These are phyloP conservation scores for Suillia variegata DNA, from an alignment of 2,888 invertebrate genomes.

Conservation along the genomic window DNA sequence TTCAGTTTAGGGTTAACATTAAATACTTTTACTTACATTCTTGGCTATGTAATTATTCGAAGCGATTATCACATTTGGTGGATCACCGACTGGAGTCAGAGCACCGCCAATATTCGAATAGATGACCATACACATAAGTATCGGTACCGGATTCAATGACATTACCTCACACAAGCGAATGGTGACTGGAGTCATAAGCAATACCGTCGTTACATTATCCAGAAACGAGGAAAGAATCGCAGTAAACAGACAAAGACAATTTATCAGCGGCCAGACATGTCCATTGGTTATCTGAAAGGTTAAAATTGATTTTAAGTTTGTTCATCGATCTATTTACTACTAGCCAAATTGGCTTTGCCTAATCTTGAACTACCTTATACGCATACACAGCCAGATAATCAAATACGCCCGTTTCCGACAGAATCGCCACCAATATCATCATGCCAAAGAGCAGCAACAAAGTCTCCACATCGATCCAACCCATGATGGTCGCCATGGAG, in stretches of 20 bases:
- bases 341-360: background rate
- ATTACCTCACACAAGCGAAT: constrained; percentile 88
- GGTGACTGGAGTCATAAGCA: constrained; percentile 78
- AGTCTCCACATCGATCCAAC: constrained; percentile 79
- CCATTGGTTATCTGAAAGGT: constrained; percentile 70
- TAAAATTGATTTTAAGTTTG: background rate
- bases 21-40: constrained; percentile 45
- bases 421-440: constrained; percentile 80
- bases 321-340: no score
- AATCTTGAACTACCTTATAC: constrained; percentile 71
- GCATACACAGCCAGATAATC: constrained; percentile 76
- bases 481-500: constrained; percentile 70
- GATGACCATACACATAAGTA: constrained; percentile 85
- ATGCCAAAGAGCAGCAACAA: constrained; percentile 74
- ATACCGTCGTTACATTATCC: constrained; percentile 79
- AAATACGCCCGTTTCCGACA: constrained; percentile 80
- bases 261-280: constrained; percentile 75
- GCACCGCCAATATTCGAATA: constrained; percentile 92
- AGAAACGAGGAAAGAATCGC: constrained; percentile 74
- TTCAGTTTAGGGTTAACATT: constrained; percentile 35
- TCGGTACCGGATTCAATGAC: constrained; percentile 84
- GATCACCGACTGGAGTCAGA: constrained; percentile 89
- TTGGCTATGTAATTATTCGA: constrained; percentile 60
- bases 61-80: constrained; percentile 68
- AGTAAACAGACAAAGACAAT: constrained; percentile 72